Evolutionary conservation across 2,797 vertebrate genomes (phyloP).

Genomic region (Dromococcyx pavoninus): DNA sequence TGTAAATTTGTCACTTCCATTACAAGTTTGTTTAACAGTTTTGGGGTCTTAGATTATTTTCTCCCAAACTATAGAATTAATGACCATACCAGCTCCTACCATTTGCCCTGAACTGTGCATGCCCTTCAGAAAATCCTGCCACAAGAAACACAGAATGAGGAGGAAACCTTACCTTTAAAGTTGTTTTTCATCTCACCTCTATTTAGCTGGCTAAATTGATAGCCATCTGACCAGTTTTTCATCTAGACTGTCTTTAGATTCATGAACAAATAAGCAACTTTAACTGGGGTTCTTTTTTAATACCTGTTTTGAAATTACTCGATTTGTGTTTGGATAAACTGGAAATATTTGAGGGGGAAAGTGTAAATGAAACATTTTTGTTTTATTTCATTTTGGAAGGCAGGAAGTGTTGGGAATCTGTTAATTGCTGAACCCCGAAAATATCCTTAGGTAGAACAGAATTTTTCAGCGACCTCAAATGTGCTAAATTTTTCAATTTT

Average conservation of each 20-base stretch:
- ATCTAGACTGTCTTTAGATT: not conserved
- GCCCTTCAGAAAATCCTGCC: not conserved
- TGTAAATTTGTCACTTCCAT: not conserved
- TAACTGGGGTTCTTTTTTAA: not conserved
- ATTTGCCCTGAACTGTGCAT: not conserved
- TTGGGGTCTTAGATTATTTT: not conserved
- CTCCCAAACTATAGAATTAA: not conserved
- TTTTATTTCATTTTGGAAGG: not conserved
- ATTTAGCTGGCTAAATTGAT: not conserved
- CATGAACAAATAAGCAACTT: not conserved
- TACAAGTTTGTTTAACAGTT: not conserved
- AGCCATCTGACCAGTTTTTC: not conserved
- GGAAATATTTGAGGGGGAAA: not conserved
- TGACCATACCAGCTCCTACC: not conserved
- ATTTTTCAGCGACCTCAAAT: not conserved
- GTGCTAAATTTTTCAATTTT: not conserved
- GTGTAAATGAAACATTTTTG: not conserved
- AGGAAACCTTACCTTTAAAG: not conserved
- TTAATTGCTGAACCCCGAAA: not conserved
- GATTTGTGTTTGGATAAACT: not conserved
- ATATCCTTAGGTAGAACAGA: not conserved
- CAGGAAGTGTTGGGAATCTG: not conserved
- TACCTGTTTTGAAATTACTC: not conserved
- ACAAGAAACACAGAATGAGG: not conserved
- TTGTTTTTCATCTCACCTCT: not conserved